These are phyloP conservation scores for Tachuris rubrigastra DNA, from an alignment of 2,113 vertebrate species.

Conservation along the genomic window DNA sequence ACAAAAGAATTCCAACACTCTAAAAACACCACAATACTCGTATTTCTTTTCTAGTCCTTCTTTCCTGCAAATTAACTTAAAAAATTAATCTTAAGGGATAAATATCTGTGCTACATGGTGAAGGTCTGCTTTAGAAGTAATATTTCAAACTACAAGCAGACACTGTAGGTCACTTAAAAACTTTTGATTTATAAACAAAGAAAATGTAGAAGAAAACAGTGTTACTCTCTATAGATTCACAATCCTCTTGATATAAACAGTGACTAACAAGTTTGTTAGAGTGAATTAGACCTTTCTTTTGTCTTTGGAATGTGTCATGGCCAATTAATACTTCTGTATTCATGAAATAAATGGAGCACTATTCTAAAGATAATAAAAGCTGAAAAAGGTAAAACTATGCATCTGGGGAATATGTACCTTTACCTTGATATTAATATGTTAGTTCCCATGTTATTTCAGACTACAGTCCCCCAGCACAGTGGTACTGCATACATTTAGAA, in stretches of 20 bases:
- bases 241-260: conserved; percentile 82
- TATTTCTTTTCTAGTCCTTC: neutral
- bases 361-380: conserved; percentile 85
- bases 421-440: conserved; percentile 88
- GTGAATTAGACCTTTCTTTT: conserved; percentile 95
- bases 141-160: conserved; percentile 63
- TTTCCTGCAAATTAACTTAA: neutral
- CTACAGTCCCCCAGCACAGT: conserved; percentile 76
- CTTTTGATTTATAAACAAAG: conserved; percentile 80
- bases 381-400: conserved; percentile 83
- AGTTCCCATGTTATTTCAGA: conserved; percentile 83
- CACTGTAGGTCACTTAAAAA: conserved; percentile 72
- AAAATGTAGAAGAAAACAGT: conserved; percentile 72
- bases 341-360: conserved; percentile 83
- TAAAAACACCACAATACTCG: neutral
- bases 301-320: conserved; percentile 91
- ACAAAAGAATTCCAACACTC: neutral
- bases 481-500: conserved; percentile 88
- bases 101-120: neutral
- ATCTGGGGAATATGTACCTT: conserved; percentile 88
- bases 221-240: conserved; percentile 76
- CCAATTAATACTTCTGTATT: conserved; percentile 88
- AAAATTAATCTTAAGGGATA: conserved; percentile 36
- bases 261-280: conserved; percentile 95
- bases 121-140: conserved; percentile 46